Conservation (phyloP, 2,113 vertebrate genomes). For the Zosterops borbonicus region DNA sequence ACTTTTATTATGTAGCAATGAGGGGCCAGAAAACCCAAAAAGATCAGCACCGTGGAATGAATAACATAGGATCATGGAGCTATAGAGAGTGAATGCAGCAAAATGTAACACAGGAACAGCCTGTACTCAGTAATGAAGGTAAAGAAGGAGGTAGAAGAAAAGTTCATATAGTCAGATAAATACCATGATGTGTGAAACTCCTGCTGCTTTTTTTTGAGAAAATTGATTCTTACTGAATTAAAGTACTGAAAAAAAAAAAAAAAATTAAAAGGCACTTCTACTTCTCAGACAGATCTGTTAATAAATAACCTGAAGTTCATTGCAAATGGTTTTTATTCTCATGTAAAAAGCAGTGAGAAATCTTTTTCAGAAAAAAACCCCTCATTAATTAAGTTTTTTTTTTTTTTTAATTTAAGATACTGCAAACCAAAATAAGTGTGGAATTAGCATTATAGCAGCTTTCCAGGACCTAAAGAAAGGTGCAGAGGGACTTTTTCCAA, state of each 20-base stretch:
- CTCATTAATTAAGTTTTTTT: not conserved
- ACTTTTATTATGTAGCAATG: not conserved
- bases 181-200: not conserved
- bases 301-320: not conserved
- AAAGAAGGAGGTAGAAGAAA: not conserved
- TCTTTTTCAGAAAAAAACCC: not conserved
- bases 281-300: not conserved
- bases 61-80: not conserved
- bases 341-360: not conserved
- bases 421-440: not conserved
- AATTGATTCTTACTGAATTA: not conserved
- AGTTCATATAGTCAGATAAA: not conserved
- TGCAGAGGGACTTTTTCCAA: not conserved
- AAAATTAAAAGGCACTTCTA: not conserved
- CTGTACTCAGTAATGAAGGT: not conserved
- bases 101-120: not conserved
- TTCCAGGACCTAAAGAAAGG: not conserved
- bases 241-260: not conserved
- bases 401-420: not conserved
- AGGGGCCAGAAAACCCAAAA: not conserved
- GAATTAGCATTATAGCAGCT: not conserved
- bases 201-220: not conserved
- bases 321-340: not conserved
- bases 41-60: fast-evolving
- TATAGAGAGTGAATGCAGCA: not conserved